Evolutionary conservation across 2,113 vertebrate species (phyloP), one percentile per base, ranked within the genome.

Genomic region (Engraulis encrasicolus): DNA sequence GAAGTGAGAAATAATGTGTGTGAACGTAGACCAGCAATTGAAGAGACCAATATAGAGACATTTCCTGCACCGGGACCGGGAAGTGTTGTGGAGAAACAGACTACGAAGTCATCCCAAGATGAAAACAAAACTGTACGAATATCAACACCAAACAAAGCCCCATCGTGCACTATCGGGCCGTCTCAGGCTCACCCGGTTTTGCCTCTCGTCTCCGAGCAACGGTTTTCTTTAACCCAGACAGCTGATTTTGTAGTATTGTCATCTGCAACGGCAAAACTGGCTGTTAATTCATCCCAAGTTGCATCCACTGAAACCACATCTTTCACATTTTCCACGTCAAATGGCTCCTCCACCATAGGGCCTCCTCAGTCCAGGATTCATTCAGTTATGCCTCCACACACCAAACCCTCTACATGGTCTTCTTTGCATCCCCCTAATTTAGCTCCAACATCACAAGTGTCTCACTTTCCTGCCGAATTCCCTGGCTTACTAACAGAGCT

Each of bases 401-500:
- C 9, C 15, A 66, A 66, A 66, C 7, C 58, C 15, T 27, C 3
- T 2, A 66, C 58, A 27, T 27, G 23, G n/a, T 12, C 58, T 66
- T 11, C 58, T 66, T 27, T 27, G 23, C 58, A 12, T 12, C 31
- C 58, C 15, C 58, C 31, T 31, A 66, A 66, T 27, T 66, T 27
- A 12, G 58, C 6, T 31, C 58, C 58, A 66, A 7, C 23, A 27
- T 2, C 58, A 1, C 58, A 23, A 11, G 54, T 23, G 6, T 23
- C n/a, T 61, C 17, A 19, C 6, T 20, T 54, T 20, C 50, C 50
- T 17, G 18, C 17, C n/a, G 20, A 61, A 23, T 23, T 6, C 11
- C 54, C n/a, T 9, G 54, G 54, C 20, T 17, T 81, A 12, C 18
- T n/a, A 58, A 18, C 83, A 74, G n/a, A 78, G n/a, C 82, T 80